phyloP scores from a whole-genome alignment of 2,113 vertebrate genomes.

The Petrocephalus zakoni region DNA sequence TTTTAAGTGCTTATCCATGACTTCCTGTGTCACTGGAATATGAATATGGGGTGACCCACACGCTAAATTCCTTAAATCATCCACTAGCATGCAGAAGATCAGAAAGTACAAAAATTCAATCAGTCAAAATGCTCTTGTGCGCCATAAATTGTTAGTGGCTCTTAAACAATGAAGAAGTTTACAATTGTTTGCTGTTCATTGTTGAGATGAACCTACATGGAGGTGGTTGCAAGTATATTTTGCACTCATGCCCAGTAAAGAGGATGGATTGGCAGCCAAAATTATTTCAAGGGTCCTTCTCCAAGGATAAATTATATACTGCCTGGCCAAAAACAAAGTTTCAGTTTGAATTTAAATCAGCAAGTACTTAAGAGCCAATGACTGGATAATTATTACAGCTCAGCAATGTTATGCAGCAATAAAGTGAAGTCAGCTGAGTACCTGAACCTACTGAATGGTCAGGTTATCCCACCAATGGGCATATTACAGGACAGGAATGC shows the following conservation, averaged over 20 bases:
- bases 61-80: background rate
- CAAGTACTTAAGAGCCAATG: too few relatives aligned
- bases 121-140: background rate
- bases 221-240: background rate
- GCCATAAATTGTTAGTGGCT: background rate
- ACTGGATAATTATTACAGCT: too few relatives aligned
- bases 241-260: background rate
- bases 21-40: background rate
- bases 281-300: background rate
- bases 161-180: background rate
- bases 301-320: background rate
- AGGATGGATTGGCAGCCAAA: background rate
- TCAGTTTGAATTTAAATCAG: too few relatives aligned
- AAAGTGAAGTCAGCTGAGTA: too few relatives aligned
- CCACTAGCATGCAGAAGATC: background rate
- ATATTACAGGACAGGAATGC: too few relatives aligned
- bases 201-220: background rate
- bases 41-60: background rate
- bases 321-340: too few relatives aligned
- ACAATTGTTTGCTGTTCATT: background rate
- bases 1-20: background rate
- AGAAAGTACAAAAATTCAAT: background rate
- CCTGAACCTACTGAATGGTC: too few relatives aligned
- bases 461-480: too few relatives aligned
- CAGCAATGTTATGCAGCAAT: too few relatives aligned